Evolutionary conservation across 2,888 invertebrate genomes (phyloP).

Genomic region (Polymixis lichenea): DNA sequence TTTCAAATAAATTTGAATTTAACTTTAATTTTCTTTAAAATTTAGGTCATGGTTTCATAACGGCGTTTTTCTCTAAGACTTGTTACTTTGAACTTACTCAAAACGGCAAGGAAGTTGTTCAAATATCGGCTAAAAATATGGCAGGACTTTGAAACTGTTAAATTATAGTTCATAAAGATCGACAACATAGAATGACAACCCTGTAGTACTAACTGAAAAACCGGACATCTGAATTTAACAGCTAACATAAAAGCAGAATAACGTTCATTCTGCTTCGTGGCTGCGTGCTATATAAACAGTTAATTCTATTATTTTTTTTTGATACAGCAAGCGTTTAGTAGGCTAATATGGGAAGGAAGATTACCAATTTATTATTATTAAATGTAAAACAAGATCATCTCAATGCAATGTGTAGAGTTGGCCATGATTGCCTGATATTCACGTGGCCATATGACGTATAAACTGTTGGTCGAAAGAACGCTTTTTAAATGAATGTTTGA

Average conservation of each 20-base stretch:
- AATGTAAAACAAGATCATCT: neutral
- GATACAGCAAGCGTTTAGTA: neutral
- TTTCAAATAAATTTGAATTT: neutral
- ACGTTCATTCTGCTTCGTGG: neutral
- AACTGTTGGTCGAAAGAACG: neutral
- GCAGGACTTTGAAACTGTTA: neutral
- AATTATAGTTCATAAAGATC: neutral
- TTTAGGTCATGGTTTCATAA: neutral
- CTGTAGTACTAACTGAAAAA: neutral
- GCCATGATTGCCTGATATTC: neutral
- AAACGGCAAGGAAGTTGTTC: neutral
- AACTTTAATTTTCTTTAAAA: neutral
- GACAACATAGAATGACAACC: neutral
- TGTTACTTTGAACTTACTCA: no score
- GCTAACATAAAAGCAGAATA: neutral
- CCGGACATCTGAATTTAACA: neutral
- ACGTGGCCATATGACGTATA: neutral
- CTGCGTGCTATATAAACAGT: neutral
- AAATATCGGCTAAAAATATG: neutral
- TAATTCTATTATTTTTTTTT: neutral
- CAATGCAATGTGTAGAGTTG: neutral
- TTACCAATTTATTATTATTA: neutral
- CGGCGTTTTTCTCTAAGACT: neutral
- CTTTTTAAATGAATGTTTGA: neutral
- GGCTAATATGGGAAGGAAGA: neutral